Evolutionary conservation across 2,888 invertebrate genomes (phyloP), one percentile per base, ranked within the genome.

Genomic region (Dryocosmus kuriphilus): DNA sequence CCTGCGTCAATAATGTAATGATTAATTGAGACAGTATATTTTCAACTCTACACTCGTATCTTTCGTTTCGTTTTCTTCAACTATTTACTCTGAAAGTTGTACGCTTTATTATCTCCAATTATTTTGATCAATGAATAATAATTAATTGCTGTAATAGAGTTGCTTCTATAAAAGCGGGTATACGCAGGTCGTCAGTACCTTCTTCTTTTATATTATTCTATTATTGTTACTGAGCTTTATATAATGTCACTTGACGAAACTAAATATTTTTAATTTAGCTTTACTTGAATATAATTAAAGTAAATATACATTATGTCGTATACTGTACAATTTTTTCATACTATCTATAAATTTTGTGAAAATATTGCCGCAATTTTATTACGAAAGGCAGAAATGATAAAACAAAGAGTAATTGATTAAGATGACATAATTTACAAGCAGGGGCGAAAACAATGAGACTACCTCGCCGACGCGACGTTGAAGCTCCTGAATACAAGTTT

Each of bases 401-500:
- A 22, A 16, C 51, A 71, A 11, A 51, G 46, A 27, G 46, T 71
- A 51, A 51, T 51, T 71, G 1, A n/a, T 71, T 30, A 51, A 11
- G 46, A 46, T 14, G 16, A 14, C 24, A 46, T 22, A n/a, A 65
- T 38, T 35, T 4, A n/a, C 27, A 71, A 51, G 51, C 46, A 51
- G 5, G 51, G 30, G 30, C n/a, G n/a, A 19, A 46, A 71, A 71
- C 51, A 71, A 51, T 51, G 27, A 30, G n/a, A 11, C n/a, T 19
- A 19, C 30, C 11, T 27, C 11, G 30, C n/a, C n/a, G 51, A 22
- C n/a, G 41, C n/a, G 51, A 22, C n/a, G 41, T 27, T 71, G 46
- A 71, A 71, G 71, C 11, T 71, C n/a, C 30, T 30, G 51, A 71
- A 71, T 51, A 46, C 51, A 71, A 71, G 71, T 71, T 71, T 71